phyloP scores from a whole-genome alignment of 2,113 vertebrate genomes.

The Erythrocebus patas region DNA sequence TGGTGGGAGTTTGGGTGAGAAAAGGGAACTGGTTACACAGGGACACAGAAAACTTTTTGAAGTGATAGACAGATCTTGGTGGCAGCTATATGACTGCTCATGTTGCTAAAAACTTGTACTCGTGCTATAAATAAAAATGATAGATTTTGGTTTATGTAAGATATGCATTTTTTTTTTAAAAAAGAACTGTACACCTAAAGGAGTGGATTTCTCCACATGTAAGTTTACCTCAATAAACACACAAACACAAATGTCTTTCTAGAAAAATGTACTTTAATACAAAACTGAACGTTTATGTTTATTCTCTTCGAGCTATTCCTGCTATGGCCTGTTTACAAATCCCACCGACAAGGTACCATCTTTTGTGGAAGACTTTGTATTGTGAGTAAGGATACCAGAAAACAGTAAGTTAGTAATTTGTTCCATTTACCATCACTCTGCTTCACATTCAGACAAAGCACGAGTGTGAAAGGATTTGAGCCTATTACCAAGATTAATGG shows the following conservation, averaged over 20 bases:
- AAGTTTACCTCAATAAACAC: constrained; percentile 8
- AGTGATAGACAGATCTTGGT: neutral
- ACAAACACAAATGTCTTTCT: neutral
- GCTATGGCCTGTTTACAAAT: constrained; percentile 39
- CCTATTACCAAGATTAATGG: constrained; percentile 61
- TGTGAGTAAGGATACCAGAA: constrained; percentile 18
- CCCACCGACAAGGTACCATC: constrained; percentile 44
- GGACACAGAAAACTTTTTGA: neutral
- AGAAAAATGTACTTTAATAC: constrained; percentile 26
- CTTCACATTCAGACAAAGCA: constrained; percentile 47
- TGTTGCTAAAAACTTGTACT: neutral
- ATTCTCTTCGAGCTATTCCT: constrained; percentile 11
- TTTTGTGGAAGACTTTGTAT: constrained; percentile 43
- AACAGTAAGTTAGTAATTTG: constrained; percentile 64
- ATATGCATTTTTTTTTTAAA: neutral
- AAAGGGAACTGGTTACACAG: neutral
- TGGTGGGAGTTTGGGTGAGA: neutral
- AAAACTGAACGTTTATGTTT: neutral
- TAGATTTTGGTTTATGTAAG: neutral
- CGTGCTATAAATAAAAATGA: neutral
- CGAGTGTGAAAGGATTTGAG: constrained; percentile 64
- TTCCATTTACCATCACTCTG: constrained; percentile 43
- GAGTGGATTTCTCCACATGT: neutral
- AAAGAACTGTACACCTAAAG: neutral
- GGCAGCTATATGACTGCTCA: neutral